Conservation (phyloP, 2,797 vertebrate genomes). For the Chelmon rostratus region DNA sequence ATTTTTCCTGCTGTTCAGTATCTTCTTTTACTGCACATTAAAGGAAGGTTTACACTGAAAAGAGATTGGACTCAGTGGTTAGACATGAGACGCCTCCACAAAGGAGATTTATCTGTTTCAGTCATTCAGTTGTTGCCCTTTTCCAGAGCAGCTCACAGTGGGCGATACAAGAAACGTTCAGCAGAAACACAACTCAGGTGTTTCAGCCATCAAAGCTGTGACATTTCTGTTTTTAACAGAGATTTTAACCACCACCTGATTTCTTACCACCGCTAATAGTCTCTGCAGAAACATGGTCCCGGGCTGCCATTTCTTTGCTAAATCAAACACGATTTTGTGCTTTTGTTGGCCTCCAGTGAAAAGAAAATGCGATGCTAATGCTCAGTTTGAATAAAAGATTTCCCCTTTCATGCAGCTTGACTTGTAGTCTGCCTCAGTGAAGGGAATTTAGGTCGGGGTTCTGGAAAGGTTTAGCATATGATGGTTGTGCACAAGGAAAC, state of each 20-base stretch:
- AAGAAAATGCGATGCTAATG: slow-evolving; percentile 12
- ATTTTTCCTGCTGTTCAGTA: not conserved
- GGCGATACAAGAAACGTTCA: not conserved
- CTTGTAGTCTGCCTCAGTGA: not conserved
- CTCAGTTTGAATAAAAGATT: slow-evolving; percentile 3
- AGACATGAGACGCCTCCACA: not conserved
- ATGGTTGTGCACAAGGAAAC: not conserved
- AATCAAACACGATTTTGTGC: slow-evolving; percentile 10
- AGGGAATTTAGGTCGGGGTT: not conserved
- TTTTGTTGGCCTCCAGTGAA: not conserved
- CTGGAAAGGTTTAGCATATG: not conserved
- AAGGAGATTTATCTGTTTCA: not conserved
- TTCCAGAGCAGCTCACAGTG: not conserved
- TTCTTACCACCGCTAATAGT: not conserved
- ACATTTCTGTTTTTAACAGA: slow-evolving; percentile 15
- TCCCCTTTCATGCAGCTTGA: not conserved
- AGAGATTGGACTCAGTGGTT: no score
- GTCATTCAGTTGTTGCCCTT: not conserved
- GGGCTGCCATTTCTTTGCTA: not conserved
- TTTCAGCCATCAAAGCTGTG: slow-evolving; percentile 9
- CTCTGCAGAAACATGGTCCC: not conserved
- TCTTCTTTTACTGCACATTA: not conserved
- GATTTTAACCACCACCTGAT: slow-evolving; percentile 12
- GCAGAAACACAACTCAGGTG: slow-evolving; percentile 8
- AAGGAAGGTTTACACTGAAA: not conserved